These are phyloP conservation scores for Gnathonemus longibarbis DNA, from an alignment of 2,113 vertebrate genomes.

Conservation along the genomic window DNA sequence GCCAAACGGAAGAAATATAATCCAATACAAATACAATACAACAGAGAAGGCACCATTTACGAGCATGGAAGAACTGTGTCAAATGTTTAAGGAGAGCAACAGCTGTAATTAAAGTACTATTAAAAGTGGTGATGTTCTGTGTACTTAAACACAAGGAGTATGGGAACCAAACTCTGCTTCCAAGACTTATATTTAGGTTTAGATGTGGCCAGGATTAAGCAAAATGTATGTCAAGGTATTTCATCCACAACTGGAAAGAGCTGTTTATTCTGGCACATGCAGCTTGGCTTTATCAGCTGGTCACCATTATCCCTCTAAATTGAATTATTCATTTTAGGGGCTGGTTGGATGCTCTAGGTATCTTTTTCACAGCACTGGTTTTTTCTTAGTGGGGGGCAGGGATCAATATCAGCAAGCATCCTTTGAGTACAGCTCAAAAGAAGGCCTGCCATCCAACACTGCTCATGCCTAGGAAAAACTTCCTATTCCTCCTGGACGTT, in stretches of 20 bases:
- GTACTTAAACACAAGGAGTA: neutral
- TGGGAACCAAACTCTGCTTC: neutral
- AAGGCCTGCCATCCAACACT: neutral
- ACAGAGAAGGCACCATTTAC: neutral
- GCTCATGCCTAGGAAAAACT: neutral
- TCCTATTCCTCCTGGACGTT: neutral
- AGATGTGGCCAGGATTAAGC: neutral
- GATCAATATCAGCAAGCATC: neutral
- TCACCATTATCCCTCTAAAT: neutral
- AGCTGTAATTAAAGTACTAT: neutral
- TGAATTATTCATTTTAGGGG: neutral
- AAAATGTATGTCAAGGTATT: neutral
- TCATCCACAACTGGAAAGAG: neutral
- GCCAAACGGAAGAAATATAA: neutral
- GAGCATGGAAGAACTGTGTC: neutral
- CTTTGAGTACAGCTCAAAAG: neutral
- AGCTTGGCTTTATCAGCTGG: neutral
- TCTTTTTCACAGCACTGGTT: constrained; percentile 1
- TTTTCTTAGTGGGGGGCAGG: neutral
- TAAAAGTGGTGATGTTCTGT: neutral
- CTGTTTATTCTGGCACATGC: neutral
- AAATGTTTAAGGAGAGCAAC: neutral
- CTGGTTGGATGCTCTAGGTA: neutral
- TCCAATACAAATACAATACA: neutral
- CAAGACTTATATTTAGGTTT: neutral